A percentile compares a stretch with the other conserved stretches of the same genome.
Conservation (phyloP, 2,888 invertebrate genomes). For the Fragum sueziense region DNA sequence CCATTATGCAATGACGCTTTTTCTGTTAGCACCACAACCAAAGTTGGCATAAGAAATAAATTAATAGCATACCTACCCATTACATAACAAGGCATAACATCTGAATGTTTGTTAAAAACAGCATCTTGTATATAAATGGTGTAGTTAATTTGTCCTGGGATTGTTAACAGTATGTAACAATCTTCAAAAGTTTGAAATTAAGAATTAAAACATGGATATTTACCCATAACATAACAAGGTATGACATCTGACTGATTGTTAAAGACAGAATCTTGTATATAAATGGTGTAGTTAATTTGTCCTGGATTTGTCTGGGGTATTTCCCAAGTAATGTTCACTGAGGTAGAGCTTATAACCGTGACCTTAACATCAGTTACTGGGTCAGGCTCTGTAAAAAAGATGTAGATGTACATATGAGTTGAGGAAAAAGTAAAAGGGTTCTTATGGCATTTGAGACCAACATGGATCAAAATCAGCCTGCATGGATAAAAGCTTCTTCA, state of each 20-base stretch:
- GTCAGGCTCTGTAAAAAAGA: constrained; percentile 2
- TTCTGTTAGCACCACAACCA: no score
- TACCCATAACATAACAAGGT: not conserved
- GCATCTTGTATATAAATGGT: not conserved
- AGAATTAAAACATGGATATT: no score
- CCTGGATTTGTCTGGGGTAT: constrained; percentile 10
- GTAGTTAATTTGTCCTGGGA: constrained; percentile 16
- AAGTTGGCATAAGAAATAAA: no score
- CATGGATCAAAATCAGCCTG: no score
- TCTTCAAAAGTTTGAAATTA: no score
- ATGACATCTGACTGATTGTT: not conserved
- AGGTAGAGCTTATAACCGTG: not conserved
- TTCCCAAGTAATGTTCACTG: constrained; percentile 11
- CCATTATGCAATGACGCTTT: no score
- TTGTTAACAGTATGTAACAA: not conserved
- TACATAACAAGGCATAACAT: constrained; percentile 3
- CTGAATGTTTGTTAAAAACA: not conserved
- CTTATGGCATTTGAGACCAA: no score
- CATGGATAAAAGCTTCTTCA: no score
- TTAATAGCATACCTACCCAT: not conserved
- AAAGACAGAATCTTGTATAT: not conserved
- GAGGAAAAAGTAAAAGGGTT: no score
- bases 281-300: not conserved
- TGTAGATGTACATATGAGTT: no score
- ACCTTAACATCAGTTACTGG: not conserved